phyloP scores from a whole-genome alignment of 2,113 vertebrate species.

The Mobula birostris region DNA sequence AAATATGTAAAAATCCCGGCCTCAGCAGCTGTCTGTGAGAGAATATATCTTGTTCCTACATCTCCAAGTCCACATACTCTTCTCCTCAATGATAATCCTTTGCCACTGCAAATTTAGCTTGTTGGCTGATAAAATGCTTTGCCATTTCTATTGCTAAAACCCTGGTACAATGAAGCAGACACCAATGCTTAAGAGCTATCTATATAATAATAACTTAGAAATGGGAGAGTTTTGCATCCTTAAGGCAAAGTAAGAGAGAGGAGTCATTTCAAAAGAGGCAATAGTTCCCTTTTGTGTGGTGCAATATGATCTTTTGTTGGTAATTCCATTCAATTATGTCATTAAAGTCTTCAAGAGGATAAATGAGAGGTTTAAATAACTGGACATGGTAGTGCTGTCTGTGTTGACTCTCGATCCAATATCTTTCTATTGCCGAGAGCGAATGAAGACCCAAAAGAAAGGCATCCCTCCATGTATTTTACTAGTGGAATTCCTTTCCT shows the following conservation, averaged over 20 bases:
- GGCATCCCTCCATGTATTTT: not conserved
- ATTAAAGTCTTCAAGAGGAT: not conserved
- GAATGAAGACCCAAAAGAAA: not conserved
- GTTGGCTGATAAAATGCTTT: not conserved
- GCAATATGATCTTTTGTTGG: not conserved
- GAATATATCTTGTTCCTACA: not conserved
- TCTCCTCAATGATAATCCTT: not conserved
- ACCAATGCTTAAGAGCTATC: not conserved
- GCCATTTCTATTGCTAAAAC: not conserved
- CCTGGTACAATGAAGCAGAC: no score
- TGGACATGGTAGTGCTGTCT: not conserved
- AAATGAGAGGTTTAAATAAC: not conserved
- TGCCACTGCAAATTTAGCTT: not conserved
- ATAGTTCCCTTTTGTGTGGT: not conserved
- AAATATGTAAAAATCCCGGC: not conserved
- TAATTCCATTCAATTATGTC: not conserved
- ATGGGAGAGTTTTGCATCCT: not conserved
- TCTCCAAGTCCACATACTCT: not conserved
- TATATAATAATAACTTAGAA: not conserved
- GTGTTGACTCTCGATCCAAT: not conserved
- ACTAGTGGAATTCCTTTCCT: not conserved
- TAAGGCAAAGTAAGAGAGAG: not conserved
- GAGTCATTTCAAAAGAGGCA: not conserved
- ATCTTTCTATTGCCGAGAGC: not conserved
- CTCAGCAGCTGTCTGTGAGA: not conserved